A percentile compares a stretch with the other conserved stretches of the same genome.
Evolutionary conservation across 2,888 invertebrate species (phyloP).

Genomic region (Cosmopolites sordidus): DNA sequence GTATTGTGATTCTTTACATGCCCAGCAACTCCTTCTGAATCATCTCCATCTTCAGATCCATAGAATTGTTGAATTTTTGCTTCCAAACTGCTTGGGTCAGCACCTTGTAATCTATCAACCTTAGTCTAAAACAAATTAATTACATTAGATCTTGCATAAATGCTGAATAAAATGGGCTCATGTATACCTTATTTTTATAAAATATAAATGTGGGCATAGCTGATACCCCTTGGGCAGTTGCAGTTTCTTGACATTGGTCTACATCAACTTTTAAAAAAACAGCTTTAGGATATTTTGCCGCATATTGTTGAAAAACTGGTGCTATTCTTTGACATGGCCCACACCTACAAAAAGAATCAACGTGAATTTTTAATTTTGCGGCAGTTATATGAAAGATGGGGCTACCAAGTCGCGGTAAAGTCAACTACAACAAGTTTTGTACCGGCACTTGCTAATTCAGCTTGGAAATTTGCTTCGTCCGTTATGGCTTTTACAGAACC

Average conservation of each 20-base stretch:
- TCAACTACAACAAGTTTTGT: slow-evolving; percentile 89
- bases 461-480: slow-evolving; percentile 78
- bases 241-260: slow-evolving; percentile 86
- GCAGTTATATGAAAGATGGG: slow-evolving; percentile 1
- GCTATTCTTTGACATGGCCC: slow-evolving; percentile 94
- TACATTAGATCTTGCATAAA: not conserved
- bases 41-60: slow-evolving; percentile 60
- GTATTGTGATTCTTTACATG: slow-evolving; percentile 75
- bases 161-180: not conserved
- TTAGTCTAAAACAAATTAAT: slow-evolving; percentile 55
- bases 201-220: slow-evolving; percentile 99
- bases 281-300: slow-evolving; percentile 81
- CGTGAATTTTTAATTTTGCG: too few relatives aligned
- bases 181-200: slow-evolving; percentile 73
- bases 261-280: slow-evolving; percentile 94
- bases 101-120: slow-evolving; percentile 83
- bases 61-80: slow-evolving; percentile 85
- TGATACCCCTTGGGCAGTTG: slow-evolving; percentile 80
- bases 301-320: slow-evolving; percentile 85
- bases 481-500: slow-evolving; percentile 59
- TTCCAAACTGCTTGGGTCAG: slow-evolving; percentile 77
- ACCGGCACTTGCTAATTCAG: slow-evolving; percentile 79
- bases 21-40: slow-evolving; percentile 68
- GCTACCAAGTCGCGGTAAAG: slow-evolving; percentile 90
- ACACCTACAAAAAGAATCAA: slow-evolving; percentile 68